phyloP scores from a whole-genome alignment of 2,113 vertebrate species.

The Leptobrachium ailaonicum region DNA sequence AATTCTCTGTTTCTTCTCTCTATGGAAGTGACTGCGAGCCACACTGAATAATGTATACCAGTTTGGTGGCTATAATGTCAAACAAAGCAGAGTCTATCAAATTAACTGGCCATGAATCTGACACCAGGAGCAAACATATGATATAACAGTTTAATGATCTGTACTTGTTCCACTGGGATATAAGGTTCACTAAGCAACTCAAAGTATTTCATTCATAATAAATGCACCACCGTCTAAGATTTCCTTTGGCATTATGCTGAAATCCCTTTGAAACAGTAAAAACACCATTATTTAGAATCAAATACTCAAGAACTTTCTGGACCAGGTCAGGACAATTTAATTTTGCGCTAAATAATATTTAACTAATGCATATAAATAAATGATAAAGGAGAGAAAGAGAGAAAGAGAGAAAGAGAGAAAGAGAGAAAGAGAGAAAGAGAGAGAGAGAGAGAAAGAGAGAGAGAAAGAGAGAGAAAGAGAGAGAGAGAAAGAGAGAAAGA shows the following conservation, averaged over 20 bases:
- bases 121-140: constrained; percentile 31
- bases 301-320: too few species aligned
- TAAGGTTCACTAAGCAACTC: constrained; percentile 18
- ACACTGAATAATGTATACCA: constrained; percentile 8
- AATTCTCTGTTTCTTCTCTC: background rate
- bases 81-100: background rate
- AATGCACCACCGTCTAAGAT: background rate
- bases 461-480: too few species aligned
- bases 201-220: constrained; percentile 10
- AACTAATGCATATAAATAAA: too few species aligned
- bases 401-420: too few species aligned
- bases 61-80: background rate
- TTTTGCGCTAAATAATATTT: too few species aligned
- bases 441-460: too few species aligned
- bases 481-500: too few species aligned
- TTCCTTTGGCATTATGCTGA: background rate
- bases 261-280: too few species aligned
- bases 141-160: constrained; percentile 22
- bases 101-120: constrained; percentile 29
- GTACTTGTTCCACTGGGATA: constrained; percentile 1
- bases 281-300: too few species aligned
- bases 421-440: too few species aligned
- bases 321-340: too few species aligned
- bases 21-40: background rate
- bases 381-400: too few species aligned